Conservation (phyloP, 2,113 vertebrate genomes). For the Ctenomys sociabilis region DNA sequence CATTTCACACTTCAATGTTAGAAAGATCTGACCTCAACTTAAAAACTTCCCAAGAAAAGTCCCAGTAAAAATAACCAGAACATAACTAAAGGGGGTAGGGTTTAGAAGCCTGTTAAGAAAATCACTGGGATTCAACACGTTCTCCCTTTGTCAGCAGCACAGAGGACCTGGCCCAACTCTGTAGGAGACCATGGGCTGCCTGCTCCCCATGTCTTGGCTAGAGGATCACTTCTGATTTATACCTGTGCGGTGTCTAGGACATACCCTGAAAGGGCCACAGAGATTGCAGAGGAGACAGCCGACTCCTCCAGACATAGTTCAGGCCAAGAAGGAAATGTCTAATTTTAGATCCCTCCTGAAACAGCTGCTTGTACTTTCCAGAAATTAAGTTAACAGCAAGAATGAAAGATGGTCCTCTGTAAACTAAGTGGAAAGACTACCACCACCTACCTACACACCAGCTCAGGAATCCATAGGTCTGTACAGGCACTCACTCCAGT, state of each 20-base stretch:
- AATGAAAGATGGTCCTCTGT: neutral
- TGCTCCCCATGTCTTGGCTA: neutral
- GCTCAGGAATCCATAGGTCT: accelerated
- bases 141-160: neutral
- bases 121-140: neutral
- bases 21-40: neutral
- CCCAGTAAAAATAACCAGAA: slow-evolving; percentile 3
- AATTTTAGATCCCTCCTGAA: neutral
- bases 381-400: neutral
- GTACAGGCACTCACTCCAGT: no score
- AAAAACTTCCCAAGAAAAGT: neutral
- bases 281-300: neutral
- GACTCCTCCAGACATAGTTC: neutral
- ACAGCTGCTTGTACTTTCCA: neutral
- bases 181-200: neutral
- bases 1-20: neutral
- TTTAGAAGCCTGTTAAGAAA: neutral
- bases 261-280: neutral
- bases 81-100: neutral
- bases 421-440: neutral
- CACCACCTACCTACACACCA: neutral
- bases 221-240: neutral
- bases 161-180: neutral
- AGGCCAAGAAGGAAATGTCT: neutral
- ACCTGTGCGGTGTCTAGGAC: neutral